Conservation (phyloP, 2,113 vertebrate species). For the Nestor notabilis region DNA sequence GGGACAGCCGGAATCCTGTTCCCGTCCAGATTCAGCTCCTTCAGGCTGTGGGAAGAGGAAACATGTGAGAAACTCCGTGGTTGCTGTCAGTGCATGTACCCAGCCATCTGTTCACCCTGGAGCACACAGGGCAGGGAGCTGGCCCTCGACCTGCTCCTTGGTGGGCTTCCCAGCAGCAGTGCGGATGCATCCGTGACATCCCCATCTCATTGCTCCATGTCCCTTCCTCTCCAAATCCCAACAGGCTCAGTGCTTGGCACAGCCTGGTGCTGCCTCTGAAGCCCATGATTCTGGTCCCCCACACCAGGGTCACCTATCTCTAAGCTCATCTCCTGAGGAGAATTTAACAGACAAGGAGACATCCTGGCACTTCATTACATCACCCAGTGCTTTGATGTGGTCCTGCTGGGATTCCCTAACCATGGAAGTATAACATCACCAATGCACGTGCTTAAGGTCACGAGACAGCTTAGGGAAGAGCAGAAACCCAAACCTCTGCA, state of each 20-base stretch:
- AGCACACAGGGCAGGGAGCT: not conserved
- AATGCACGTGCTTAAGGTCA: not conserved
- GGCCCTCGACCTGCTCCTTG: not conserved
- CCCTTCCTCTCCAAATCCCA: not conserved
- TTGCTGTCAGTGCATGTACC: fast-evolving
- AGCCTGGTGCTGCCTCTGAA: fast-evolving
- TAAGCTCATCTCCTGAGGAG: not conserved
- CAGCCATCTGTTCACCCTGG: not conserved
- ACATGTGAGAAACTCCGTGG: fast-evolving
- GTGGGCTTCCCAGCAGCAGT: not conserved
- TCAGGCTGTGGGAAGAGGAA: constrained; percentile 73
- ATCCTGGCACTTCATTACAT: not conserved
- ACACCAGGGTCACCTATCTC: no score
- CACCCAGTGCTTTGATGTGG: not conserved
- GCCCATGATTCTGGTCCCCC: not conserved
- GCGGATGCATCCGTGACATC: not conserved
- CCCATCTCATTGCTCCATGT: fast-evolving
- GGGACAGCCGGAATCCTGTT: constrained; percentile 83
- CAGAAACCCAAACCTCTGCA: not conserved
- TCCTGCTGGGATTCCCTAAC: not conserved
- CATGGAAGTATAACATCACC: not conserved
- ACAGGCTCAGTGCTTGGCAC: not conserved
- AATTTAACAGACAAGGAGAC: not conserved
- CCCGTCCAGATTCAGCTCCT: constrained; percentile 81
- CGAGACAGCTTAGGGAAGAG: not conserved